Conservation (phyloP, 1,140 invertebrate species). For the Fragariocoptes setiger region DNA sequence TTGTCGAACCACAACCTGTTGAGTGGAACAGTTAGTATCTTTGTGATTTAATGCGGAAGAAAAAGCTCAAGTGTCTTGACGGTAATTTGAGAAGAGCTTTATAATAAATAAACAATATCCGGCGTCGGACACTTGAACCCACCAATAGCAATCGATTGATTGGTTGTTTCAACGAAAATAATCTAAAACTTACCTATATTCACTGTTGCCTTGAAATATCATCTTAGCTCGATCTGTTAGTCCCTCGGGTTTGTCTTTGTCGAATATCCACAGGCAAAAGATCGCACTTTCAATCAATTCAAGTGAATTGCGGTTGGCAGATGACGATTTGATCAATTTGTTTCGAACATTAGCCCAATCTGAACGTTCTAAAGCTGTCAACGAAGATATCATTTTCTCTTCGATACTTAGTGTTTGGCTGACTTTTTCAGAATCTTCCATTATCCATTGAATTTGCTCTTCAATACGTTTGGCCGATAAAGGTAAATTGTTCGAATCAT, state of each 20-base stretch:
- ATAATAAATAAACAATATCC: too few relatives aligned
- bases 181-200: neutral
- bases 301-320: constrained; percentile 19
- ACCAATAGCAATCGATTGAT: too few relatives aligned
- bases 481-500: constrained; percentile 18
- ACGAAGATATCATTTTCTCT: constrained; percentile 16
- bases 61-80: too few relatives aligned
- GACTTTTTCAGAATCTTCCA: constrained; percentile 17
- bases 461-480: constrained; percentile 17
- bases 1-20: constrained; percentile 22
- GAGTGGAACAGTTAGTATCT: constrained; percentile 19
- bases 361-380: constrained; percentile 19
- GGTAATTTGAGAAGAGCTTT: too few relatives aligned
- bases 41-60: constrained; percentile 17
- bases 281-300: constrained; percentile 19
- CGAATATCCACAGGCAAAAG: constrained; percentile 16
- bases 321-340: constrained; percentile 16
- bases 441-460: constrained; percentile 19
- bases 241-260: neutral
- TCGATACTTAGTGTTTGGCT: constrained; percentile 15
- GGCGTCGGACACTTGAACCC: too few relatives aligned
- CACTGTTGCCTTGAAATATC: neutral
- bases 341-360: constrained; percentile 19
- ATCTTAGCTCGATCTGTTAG: neutral
- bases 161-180: constrained; percentile 15